Evolutionary conservation across 2,797 vertebrate genomes (phyloP).

Genomic region (Parotocinclus haroldoi): DNA sequence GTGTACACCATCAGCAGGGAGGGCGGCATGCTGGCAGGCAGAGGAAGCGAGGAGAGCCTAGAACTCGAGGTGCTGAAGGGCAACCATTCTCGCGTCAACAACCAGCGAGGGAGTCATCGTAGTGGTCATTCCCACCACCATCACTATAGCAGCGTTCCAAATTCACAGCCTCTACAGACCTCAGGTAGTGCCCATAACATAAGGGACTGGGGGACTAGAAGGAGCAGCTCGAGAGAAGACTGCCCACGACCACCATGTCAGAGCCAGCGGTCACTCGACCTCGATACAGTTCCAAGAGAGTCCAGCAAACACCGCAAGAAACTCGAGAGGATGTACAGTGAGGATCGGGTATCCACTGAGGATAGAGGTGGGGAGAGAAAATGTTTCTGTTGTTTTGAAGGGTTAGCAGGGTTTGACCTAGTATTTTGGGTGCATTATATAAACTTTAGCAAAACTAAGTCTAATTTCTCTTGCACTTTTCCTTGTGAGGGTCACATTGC

Average conservation of each 20-base stretch:
- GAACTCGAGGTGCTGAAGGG: slow-evolving; percentile 86
- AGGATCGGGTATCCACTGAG: slow-evolving; percentile 78
- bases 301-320: slow-evolving; percentile 75
- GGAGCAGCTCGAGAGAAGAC: slow-evolving; percentile 82
- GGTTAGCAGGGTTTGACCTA: too few relatives aligned
- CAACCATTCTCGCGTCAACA: slow-evolving; percentile 60
- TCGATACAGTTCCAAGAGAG: slow-evolving; percentile 74
- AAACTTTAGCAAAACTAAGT: too few relatives aligned
- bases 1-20: slow-evolving; percentile 92
- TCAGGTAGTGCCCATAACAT: slow-evolving; percentile 74
- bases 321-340: slow-evolving; percentile 92
- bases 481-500: too few relatives aligned
- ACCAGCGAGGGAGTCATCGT: slow-evolving; percentile 57
- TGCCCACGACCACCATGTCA: slow-evolving; percentile 70
- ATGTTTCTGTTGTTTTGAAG: too few relatives aligned
- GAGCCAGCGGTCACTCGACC: slow-evolving; percentile 80
- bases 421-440: too few relatives aligned
- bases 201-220: slow-evolving; percentile 75
- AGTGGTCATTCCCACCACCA: slow-evolving; percentile 52
- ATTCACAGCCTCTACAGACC: slow-evolving; percentile 73
- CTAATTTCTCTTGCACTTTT: too few relatives aligned
- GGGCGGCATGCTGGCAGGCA: slow-evolving; percentile 79
- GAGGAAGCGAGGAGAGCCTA: slow-evolving; percentile 78
- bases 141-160: slow-evolving; percentile 43
- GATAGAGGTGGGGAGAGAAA: slow-evolving; percentile 53